A percentile compares a stretch with the other conserved stretches of the same genome.
Evolutionary conservation across 2,888 invertebrate genomes (phyloP).

Genomic region (Anthrax anthrax): DNA sequence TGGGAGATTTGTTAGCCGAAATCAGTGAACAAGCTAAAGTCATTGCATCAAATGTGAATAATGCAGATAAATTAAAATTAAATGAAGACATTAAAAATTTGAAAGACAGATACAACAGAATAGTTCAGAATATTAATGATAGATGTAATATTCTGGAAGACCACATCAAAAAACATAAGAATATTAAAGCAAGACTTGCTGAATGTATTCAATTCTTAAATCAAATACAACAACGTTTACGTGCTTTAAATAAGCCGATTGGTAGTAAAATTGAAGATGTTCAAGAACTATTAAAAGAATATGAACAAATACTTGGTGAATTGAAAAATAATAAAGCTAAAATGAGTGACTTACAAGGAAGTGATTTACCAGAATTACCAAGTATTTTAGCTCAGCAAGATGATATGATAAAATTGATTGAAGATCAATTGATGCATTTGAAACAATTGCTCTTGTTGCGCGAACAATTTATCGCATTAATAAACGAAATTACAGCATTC

Average conservation of each 20-base stretch:
- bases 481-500: conserved; percentile 77
- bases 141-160: conserved; percentile 57
- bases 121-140: conserved; percentile 61
- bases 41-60: conserved; percentile 63
- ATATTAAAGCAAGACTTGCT: conserved; percentile 63
- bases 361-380: conserved; percentile 63
- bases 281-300: conserved; percentile 61
- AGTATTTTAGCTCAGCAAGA: conserved; percentile 69
- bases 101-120: conserved; percentile 61
- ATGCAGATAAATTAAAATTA: conserved; percentile 70
- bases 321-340: conserved; percentile 64
- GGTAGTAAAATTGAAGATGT: conserved; percentile 82
- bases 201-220: conserved; percentile 68
- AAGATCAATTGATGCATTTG: conserved; percentile 70
- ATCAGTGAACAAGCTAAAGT: conserved; percentile 67
- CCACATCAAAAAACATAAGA: conserved; percentile 66
- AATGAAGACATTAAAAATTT: conserved; percentile 66
- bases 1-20: conserved; percentile 56
- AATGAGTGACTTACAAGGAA: conserved; percentile 57
- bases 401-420: conserved; percentile 69
- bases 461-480: conserved; percentile 75
- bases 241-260: conserved; percentile 70
- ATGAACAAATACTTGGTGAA: conserved; percentile 63
- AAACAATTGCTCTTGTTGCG: conserved; percentile 64
- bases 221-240: conserved; percentile 68